Evolutionary conservation across 1,140 invertebrate species (phyloP).

Genomic region (Cydia pomonella): DNA sequence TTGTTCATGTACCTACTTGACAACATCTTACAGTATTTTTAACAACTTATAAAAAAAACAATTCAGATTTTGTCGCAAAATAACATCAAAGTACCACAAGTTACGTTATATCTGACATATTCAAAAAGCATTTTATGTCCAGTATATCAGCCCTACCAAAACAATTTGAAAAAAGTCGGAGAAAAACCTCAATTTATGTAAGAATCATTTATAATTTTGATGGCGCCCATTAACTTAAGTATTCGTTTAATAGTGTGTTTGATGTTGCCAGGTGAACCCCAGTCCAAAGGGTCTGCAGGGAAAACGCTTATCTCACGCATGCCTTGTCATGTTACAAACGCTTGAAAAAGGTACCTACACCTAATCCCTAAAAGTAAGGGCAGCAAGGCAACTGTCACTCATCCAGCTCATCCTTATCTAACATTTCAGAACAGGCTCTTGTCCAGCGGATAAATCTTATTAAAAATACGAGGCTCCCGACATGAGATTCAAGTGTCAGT

Average conservation of each 20-base stretch:
- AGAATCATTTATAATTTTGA: slow-evolving; percentile 9
- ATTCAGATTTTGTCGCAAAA: too few relatives aligned
- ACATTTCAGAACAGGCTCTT: slow-evolving; percentile 10
- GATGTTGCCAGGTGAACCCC: neutral
- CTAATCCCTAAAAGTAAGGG: slow-evolving; percentile 27
- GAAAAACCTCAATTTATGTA: neutral
- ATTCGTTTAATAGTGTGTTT: slow-evolving; percentile 26
- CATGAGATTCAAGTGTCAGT: neutral
- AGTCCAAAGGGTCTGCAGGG: slow-evolving; percentile 4
- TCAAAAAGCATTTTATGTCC: too few relatives aligned
- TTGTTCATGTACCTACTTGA: too few relatives aligned
- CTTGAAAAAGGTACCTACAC: slow-evolving; percentile 26
- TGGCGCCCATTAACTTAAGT: slow-evolving; percentile 2
- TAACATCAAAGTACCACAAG: too few relatives aligned
- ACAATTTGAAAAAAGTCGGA: neutral
- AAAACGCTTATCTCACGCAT: slow-evolving; percentile 24
- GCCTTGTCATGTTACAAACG: slow-evolving; percentile 30
- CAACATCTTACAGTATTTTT: too few relatives aligned
- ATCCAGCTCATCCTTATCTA: slow-evolving; percentile 26
- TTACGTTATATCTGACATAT: too few relatives aligned
- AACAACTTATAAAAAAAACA: too few relatives aligned
- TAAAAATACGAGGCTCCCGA: slow-evolving; percentile 14
- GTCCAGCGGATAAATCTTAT: neutral
- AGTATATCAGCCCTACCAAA: neutral
- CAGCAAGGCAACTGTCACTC: slow-evolving; percentile 30